Percentiles rank a stretch among this genome's conserved stretches.
Conservation (phyloP, 2,113 vertebrate genomes). For the Menidia beryllina region DNA sequence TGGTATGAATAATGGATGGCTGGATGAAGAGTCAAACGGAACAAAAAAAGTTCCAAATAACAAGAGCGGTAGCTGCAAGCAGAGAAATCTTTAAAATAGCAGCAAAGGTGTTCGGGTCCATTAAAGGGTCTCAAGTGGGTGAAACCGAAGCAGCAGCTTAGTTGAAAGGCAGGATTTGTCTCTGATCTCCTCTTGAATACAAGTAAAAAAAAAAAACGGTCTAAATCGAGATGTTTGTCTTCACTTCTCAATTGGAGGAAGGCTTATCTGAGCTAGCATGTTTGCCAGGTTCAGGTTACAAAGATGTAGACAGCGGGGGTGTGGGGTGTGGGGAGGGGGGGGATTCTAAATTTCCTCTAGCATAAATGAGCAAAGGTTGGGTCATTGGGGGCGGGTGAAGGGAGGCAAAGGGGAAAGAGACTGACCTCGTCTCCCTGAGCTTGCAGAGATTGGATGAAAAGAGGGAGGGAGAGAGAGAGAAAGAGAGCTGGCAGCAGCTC, state of each 20-base stretch:
- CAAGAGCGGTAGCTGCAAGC: not conserved
- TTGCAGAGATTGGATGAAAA: constrained; percentile 49
- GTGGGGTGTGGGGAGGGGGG: constrained; percentile 39
- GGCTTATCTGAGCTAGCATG: constrained; percentile 45
- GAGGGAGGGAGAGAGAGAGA: not conserved
- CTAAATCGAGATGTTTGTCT: not conserved
- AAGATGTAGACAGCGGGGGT: constrained; percentile 43
- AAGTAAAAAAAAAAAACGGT: no score
- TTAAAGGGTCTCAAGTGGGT: not conserved
- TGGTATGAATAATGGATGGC: no score
- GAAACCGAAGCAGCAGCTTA: not conserved
- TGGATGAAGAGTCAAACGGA: no score
- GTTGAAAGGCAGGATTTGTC: not conserved
- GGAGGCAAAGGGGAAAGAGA: not conserved
- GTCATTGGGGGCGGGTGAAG: not conserved
- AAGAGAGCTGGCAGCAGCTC: constrained; percentile 44
- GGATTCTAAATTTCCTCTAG: constrained; percentile 42
- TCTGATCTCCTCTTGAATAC: not conserved
- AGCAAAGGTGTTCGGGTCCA: not conserved
- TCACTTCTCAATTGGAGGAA: constrained; percentile 29
- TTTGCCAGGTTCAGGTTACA: constrained; percentile 54
- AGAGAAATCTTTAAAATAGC: not conserved
- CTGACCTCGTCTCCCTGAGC: constrained; percentile 51
- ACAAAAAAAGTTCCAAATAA: no score
- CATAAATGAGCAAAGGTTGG: constrained; percentile 47